Base-by-base conservation (phyloP, 2,797 vertebrate species). In the Darevskia mixta region DNA sequence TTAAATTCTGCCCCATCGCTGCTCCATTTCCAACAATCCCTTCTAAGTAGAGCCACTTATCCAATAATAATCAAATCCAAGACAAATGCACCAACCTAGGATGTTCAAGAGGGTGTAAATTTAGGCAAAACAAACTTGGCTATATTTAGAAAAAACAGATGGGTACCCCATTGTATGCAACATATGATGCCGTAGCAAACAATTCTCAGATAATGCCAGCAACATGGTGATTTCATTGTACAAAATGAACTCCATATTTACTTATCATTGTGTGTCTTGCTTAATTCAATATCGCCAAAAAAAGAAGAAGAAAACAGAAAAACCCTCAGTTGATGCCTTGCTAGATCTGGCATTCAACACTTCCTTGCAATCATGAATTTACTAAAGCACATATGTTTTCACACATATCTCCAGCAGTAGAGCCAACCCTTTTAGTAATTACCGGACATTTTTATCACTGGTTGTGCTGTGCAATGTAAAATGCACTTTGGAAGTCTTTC, bases 41-140 rank as follows among this genome's bases (percentile, higher is more conserved):
- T 72, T 49, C 67, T 83, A 79, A 86, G 67, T 82, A 10, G 76
- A 90, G 76, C 20, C 76, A 61, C 64, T 87, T 84, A 87, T 79
- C 20, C 0, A 61, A 32, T 38, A 55, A 83, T 18, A 17, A 58
- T 35, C 8, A 89, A 75, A 87, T 35, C 18, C 77, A 35, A 84
- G 72, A 43, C n/a, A 72, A 41, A 1, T 6, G 86, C 87, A 61
- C 20, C 76, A 79, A 4, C 45, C 82, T 69, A 87, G 87, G 87
- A 75, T 10, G 7, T 81, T 90, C 20, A 89, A 41, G 20, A 10
- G 61, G 29, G 2, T 87, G 29, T 69, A 69, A 87, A 86, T 87
- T 49, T 76, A 81, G 41, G 2, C 23, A 82, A 13, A 61, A 58
- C 1, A 18, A 86, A 69, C 73, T 86, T 35, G 49, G 35, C 10